Evolutionary conservation across 2,888 invertebrate species (phyloP).

Genomic region (Notodonta dromedarius): DNA sequence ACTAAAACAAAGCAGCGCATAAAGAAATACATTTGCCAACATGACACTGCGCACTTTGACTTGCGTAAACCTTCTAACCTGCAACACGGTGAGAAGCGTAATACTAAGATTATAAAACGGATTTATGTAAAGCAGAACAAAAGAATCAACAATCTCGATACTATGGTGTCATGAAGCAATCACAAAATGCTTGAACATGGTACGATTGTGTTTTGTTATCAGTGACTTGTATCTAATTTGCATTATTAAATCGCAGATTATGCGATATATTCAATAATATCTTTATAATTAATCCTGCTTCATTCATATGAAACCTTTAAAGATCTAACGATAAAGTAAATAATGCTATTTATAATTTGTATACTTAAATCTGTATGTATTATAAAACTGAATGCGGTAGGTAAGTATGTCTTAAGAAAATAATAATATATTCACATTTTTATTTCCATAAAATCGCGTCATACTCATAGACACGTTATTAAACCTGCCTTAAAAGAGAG

Average conservation of each 20-base stretch:
- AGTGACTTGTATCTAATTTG: slow-evolving; percentile 13
- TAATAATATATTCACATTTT: neutral
- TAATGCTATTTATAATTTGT: too few relatives aligned
- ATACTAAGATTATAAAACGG: slow-evolving; percentile 34
- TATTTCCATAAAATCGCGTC: neutral
- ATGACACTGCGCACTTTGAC: slow-evolving; percentile 19
- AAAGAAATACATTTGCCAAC: slow-evolving; percentile 30
- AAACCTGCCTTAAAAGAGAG: neutral
- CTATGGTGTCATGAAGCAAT: slow-evolving; percentile 22
- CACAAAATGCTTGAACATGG: slow-evolving; percentile 28
- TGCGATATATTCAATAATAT: neutral
- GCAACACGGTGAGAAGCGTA: slow-evolving; percentile 41
- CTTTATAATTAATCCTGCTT: neutral
- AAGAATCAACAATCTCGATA: slow-evolving; percentile 38
- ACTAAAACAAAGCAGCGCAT: slow-evolving; percentile 33
- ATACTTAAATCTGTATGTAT: too few relatives aligned
- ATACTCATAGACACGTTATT: neutral
- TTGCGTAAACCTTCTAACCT: slow-evolving; percentile 42
- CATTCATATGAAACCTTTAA: too few relatives aligned
- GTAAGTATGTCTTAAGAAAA: too few relatives aligned
- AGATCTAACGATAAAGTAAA: too few relatives aligned
- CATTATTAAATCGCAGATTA: neutral
- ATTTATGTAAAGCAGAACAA: slow-evolving; percentile 41
- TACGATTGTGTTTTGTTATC: slow-evolving; percentile 19
- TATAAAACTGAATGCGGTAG: neutral